A percentile compares a stretch with the other conserved stretches of the same genome.
These are phyloP conservation scores for Lepidurus couesii DNA, from an alignment of 1,140 invertebrate species.

Conservation along the genomic window DNA sequence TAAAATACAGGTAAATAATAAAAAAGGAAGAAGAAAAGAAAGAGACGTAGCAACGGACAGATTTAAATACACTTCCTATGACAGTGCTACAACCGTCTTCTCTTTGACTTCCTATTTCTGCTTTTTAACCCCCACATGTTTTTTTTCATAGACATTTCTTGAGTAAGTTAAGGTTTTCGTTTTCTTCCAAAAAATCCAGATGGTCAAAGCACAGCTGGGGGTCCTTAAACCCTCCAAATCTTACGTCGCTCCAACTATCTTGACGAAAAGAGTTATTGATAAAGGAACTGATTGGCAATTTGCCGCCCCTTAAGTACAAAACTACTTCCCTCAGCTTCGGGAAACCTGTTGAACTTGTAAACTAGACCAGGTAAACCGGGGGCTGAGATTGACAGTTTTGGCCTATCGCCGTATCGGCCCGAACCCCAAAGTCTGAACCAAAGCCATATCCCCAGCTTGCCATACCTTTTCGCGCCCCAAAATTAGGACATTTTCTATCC, in stretches of 20 bases:
- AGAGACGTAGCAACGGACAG: conserved; percentile 13
- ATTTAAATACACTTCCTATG: conserved; percentile 16
- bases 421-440: neutral
- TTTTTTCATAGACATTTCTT: neutral
- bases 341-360: neutral
- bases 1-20: neutral
- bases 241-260: conserved; percentile 2
- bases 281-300: conserved; percentile 11
- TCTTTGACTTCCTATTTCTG: neutral
- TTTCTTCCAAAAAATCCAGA: neutral
- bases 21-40: conserved; percentile 6
- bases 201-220: conserved; percentile 8
- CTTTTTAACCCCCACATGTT: neutral
- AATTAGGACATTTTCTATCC: neutral
- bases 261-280: neutral
- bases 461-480: neutral
- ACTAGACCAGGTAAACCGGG: neutral
- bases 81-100: neutral
- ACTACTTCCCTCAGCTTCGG: neutral
- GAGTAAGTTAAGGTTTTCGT: neutral
- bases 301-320: neutral
- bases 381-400: neutral
- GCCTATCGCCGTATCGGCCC: neutral
- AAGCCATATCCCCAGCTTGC: too few relatives aligned
- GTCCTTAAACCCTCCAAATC: neutral